Evolutionary conservation across 2,797 vertebrate genomes (phyloP), one percentile per base, ranked within the genome.

Genomic region (Sebastes reedi): DNA sequence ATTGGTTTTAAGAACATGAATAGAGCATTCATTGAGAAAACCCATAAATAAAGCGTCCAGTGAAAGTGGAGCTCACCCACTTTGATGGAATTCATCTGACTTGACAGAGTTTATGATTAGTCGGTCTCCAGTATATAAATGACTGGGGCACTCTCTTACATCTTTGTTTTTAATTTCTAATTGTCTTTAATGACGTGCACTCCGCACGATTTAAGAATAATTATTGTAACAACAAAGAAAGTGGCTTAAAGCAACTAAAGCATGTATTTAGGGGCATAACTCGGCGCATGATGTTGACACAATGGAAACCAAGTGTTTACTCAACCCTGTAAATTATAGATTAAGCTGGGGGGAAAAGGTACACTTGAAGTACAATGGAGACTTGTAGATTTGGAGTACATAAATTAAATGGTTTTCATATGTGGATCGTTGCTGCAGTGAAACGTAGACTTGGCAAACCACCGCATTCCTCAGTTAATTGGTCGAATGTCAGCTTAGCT

Each of bases 361-460:
- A 72, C 72, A 76, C 77, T 67, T 73, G 64, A 72, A 87, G 70
- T 24, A 90, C 90, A 88, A 86, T 87, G 85, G 77, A 87, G 86
- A 88, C 83, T 85, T 88, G 80, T 85, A 78, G 85, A 89, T 83
- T 89, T 72, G 74, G 69, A 90, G 83, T 79, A 72, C 77, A 77
- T 88, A 77, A 93, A 92, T 89, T 80, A 87, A 94, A 93, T 91
- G 88, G 78, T 83, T 93, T 92, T 91, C 91, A 89, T 81, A 86
- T 94, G 92, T 87, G 87, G 76, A 39, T 79, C 85, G 14, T 79
- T 70, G 88, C 89, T 67, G 75, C 70, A 79, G 30, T 74, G 80
- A 89, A 89, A 80, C 75, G 8, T 79, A 8, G 75, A 78, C 81
- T 88, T 87, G 86, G 90, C 88, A 39, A 54, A 71, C 83, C 75